These are phyloP conservation scores for Mus pahari DNA, from an alignment of 2,113 vertebrate genomes.

Conservation along the genomic window DNA sequence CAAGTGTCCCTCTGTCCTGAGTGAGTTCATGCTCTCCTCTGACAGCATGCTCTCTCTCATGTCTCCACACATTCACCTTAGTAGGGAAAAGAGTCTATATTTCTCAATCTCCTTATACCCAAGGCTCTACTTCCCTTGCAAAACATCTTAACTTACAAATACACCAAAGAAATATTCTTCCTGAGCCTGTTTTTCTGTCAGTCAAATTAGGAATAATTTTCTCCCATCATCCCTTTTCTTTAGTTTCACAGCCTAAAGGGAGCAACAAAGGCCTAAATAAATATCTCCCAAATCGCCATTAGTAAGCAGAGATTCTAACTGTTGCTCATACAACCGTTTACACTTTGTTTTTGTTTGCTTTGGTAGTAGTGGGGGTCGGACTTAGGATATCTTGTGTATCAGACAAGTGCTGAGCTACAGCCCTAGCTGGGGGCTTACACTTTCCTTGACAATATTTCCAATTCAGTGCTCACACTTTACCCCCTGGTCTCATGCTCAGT, in stretches of 20 bases:
- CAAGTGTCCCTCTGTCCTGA: neutral
- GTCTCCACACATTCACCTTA: slow-evolving; percentile 8
- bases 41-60: neutral
- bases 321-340: neutral
- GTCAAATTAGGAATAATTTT: neutral
- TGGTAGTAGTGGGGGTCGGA: neutral
- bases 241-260: neutral
- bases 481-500: neutral
- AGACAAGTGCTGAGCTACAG: neutral
- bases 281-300: neutral
- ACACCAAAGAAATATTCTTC: slow-evolving; percentile 25
- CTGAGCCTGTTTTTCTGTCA: slow-evolving; percentile 48
- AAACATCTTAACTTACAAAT: slow-evolving; percentile 29
- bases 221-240: neutral
- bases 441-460: slow-evolving; percentile 44
- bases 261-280: slow-evolving; percentile 14
- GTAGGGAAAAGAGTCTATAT: neutral
- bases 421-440: neutral
- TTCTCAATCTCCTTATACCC: neutral
- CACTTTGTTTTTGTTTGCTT: neutral
- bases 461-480: neutral
- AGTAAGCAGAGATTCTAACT: slow-evolving; percentile 8
- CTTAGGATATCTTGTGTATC: neutral
- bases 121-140: slow-evolving; percentile 2
- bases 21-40: neutral